Evolutionary conservation across 2,888 invertebrate species (phyloP).

Genomic region (Epirrita christyi): DNA sequence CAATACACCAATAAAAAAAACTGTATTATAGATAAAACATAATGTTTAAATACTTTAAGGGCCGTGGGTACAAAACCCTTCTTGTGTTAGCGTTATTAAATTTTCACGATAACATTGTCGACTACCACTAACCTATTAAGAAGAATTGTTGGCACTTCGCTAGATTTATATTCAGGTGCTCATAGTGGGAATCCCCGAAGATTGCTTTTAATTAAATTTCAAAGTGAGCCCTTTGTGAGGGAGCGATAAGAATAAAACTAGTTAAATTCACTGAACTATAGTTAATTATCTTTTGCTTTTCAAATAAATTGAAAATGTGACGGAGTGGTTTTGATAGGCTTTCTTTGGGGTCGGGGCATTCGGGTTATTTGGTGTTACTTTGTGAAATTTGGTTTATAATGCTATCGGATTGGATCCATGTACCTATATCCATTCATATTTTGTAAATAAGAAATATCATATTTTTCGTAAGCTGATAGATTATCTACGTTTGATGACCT

Average conservation of each 20-base stretch:
- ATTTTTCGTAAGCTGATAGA: too few relatives aligned
- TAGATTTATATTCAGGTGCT: constrained; percentile 62
- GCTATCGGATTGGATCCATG: too few relatives aligned
- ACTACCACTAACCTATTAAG: constrained; percentile 60
- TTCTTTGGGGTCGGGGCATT: background rate
- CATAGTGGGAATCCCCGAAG: constrained; percentile 49
- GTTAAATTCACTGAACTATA: constrained; percentile 25
- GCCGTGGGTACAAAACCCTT: constrained; percentile 44
- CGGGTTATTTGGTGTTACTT: background rate
- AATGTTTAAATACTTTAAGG: background rate
- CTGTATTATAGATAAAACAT: too few relatives aligned
- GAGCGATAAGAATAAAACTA: constrained; percentile 39
- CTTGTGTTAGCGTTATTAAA: constrained; percentile 68
- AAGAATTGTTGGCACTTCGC: constrained; percentile 62
- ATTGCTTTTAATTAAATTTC: constrained; percentile 65
- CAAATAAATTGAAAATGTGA: constrained; percentile 24
- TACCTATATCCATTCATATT: too few relatives aligned
- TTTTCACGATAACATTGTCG: constrained; percentile 64
- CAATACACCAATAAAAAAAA: too few relatives aligned
- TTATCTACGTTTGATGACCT: too few relatives aligned
- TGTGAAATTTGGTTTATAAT: background rate
- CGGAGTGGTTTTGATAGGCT: constrained; percentile 5
- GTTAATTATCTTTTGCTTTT: constrained; percentile 23
- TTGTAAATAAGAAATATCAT: too few relatives aligned
- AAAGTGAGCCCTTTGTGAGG: constrained; percentile 43